Percentiles rank a stretch among this genome's conserved stretches.
phyloP scores from a whole-genome alignment of 2,888 invertebrate species.

The Hydropsyche betteni region DNA sequence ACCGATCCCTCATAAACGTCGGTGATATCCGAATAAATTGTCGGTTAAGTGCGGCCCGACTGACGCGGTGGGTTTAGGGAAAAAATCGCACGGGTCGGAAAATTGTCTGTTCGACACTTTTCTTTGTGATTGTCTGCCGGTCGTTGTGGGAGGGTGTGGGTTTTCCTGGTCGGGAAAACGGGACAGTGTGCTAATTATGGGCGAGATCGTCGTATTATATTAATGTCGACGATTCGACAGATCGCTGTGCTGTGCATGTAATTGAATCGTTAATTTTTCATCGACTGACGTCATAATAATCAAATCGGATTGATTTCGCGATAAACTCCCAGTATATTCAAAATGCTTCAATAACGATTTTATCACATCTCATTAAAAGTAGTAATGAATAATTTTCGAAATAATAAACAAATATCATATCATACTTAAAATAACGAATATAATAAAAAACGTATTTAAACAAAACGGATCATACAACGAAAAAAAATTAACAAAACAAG shows the following conservation, averaged over 20 bases:
- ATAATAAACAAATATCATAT: too few species aligned
- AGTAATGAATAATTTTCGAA: too few species aligned
- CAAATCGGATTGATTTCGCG: too few species aligned
- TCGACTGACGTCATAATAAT: too few species aligned
- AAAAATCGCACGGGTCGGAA: constrained; percentile 4
- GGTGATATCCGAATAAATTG: constrained; percentile 37
- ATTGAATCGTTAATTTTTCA: too few species aligned
- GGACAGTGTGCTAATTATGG: constrained; percentile 6
- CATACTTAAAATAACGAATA: too few species aligned
- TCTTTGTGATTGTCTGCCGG: background rate
- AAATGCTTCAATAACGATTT: too few species aligned
- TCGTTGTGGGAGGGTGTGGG: background rate
- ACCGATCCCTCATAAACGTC: constrained; percentile 17
- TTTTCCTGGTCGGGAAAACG: background rate
- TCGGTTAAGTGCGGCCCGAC: constrained; percentile 33
- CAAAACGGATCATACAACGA: too few species aligned
- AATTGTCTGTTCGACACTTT: background rate
- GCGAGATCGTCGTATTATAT: background rate
- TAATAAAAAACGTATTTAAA: too few species aligned
- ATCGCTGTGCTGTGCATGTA: background rate
- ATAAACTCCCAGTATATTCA: too few species aligned
- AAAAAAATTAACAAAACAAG: too few species aligned
- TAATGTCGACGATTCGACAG: background rate
- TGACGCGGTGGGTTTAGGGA: background rate
- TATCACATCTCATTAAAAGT: too few species aligned